Evolutionary conservation across 2,797 vertebrate genomes (phyloP).

Genomic region (Prionace glauca): DNA sequence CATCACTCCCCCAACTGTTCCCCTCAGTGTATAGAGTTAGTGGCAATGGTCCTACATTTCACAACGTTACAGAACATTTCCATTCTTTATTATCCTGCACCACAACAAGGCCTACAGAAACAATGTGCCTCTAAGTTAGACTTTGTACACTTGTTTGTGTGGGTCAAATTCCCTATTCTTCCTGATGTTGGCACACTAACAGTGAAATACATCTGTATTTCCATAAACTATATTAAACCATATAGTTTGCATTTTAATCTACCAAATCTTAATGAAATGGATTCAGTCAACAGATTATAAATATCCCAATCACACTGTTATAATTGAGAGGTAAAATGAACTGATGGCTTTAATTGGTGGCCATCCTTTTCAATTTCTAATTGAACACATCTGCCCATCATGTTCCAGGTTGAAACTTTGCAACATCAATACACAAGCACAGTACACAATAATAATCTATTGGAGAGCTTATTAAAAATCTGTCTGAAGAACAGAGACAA

Average conservation of each 20-base stretch:
- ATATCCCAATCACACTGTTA: background rate
- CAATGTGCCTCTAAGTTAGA: background rate
- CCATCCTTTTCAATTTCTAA: background rate
- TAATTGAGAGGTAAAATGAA: background rate
- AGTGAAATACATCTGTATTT: background rate
- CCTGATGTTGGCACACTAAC: background rate
- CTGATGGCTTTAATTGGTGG: background rate
- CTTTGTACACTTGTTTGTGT: background rate
- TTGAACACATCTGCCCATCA: background rate
- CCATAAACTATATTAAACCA: background rate
- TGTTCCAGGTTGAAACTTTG: background rate
- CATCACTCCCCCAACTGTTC: background rate
- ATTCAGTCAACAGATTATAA: conserved; percentile 5
- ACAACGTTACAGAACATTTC: background rate
- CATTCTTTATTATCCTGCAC: background rate
- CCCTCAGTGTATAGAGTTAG: background rate
- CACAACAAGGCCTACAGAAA: background rate
- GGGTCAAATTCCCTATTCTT: background rate
- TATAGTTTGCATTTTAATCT: background rate
- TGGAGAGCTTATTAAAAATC: background rate
- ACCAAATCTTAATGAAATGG: background rate
- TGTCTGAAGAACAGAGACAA: background rate
- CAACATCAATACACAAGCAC: background rate
- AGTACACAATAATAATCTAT: background rate
- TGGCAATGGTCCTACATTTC: background rate